Evolutionary conservation across 2,113 vertebrate species (phyloP).

Genomic region (Brachypodius melanocephalos): DNA sequence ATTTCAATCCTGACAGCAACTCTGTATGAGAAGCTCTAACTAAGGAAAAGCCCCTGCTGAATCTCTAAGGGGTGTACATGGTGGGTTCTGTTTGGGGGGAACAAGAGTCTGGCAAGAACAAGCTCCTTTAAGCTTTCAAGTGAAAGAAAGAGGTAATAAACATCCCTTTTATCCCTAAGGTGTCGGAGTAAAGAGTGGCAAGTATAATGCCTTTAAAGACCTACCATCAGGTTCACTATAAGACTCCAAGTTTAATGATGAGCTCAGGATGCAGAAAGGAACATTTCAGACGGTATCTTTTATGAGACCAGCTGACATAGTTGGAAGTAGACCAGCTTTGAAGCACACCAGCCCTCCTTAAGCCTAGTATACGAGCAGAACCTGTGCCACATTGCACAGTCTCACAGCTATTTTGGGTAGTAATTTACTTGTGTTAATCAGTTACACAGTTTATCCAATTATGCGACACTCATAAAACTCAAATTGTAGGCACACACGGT

Average conservation of each 20-base stretch:
- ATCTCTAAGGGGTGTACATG: neutral
- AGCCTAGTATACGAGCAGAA: neutral
- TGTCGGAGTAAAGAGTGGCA: neutral
- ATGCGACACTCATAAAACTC: neutral
- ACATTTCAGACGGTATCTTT: neutral
- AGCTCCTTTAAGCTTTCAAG: neutral
- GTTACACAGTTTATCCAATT: neutral
- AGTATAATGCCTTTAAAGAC: neutral
- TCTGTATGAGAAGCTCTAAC: neutral
- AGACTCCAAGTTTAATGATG: neutral
- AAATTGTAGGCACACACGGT: neutral
- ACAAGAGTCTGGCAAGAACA: neutral
- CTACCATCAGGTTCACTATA: neutral
- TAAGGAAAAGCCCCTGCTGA: neutral
- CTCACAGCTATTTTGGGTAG: neutral
- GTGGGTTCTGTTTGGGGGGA: neutral
- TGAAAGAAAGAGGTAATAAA: neutral
- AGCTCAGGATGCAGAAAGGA: neutral
- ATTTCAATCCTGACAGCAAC: neutral
- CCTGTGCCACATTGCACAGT: neutral
- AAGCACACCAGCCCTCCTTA: neutral
- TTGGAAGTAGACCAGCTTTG: neutral
- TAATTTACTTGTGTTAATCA: neutral
- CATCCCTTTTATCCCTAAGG: neutral
- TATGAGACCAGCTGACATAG: neutral